Evolutionary conservation across 2,888 invertebrate genomes (phyloP).

Genomic region (Pyrgus malvae): DNA sequence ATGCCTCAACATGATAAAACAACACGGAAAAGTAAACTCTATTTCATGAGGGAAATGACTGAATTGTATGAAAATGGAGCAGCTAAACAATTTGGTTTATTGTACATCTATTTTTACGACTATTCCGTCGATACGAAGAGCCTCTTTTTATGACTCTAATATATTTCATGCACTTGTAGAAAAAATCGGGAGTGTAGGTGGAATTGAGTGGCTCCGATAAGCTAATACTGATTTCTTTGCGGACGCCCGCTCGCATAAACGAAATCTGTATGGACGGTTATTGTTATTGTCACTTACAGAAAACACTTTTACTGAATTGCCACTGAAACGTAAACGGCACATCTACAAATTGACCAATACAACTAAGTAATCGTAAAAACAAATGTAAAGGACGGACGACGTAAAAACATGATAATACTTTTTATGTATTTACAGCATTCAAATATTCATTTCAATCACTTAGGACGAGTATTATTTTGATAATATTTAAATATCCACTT

Average conservation of each 20-base stretch:
- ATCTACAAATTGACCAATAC: slow-evolving; percentile 19
- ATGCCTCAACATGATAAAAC: slow-evolving; percentile 6
- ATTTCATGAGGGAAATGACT: neutral
- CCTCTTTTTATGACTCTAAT: slow-evolving; percentile 69
- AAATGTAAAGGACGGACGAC: neutral
- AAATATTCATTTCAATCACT: neutral
- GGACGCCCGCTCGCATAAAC: slow-evolving; percentile 59
- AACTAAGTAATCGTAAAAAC: slow-evolving; percentile 4
- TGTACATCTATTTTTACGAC: slow-evolving; percentile 75
- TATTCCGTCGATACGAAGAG: slow-evolving; percentile 47
- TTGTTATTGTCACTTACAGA: slow-evolving; percentile 34
- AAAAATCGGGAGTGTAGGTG: slow-evolving; percentile 62
- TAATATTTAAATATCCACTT: too few species aligned
- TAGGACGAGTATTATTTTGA: too few species aligned
- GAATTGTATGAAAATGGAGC: neutral
- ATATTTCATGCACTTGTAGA: slow-evolving; percentile 68
- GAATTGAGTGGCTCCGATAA: slow-evolving; percentile 63
- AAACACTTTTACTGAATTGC: slow-evolving; percentile 25
- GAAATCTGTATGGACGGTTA: slow-evolving; percentile 33
- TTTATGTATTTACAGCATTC: neutral
- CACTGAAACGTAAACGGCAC: slow-evolving; percentile 16
- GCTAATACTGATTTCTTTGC: slow-evolving; percentile 58
- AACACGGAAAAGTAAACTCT: slow-evolving; percentile 6
- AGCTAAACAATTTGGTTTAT: slow-evolving; percentile 28
- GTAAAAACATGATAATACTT: neutral